A percentile compares a stretch with the other conserved stretches of the same genome.
phyloP scores from a whole-genome alignment of 1,140 invertebrate genomes.

The Hyles vespertilio region DNA sequence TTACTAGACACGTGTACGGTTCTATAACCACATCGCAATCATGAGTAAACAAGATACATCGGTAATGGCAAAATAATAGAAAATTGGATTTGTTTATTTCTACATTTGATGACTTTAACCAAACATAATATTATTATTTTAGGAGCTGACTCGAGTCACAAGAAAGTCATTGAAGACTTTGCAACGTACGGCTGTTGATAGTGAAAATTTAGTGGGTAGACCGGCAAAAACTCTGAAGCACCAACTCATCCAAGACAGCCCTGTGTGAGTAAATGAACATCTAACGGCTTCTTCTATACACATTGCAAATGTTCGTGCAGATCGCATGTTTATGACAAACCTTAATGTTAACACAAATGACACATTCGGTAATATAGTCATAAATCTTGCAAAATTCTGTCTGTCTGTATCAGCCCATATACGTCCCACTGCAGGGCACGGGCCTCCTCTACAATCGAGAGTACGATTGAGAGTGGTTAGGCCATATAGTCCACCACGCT shows the following conservation, averaged over 20 bases:
- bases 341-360: too few relatives aligned
- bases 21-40: constrained; percentile 1
- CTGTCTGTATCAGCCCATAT: too few relatives aligned
- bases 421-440: too few relatives aligned
- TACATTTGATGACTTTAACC: constrained; percentile 13
- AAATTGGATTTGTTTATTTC: constrained; percentile 2
- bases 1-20: too few relatives aligned
- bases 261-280: constrained; percentile 33
- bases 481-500: too few relatives aligned
- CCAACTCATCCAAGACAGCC: constrained; percentile 51
- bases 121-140: constrained; percentile 13
- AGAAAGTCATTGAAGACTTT: constrained; percentile 79
- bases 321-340: too few relatives aligned
- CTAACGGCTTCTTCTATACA: too few relatives aligned
- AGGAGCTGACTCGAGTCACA: constrained; percentile 48
- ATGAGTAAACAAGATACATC: constrained; percentile 30
- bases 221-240: constrained; percentile 61
- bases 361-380: too few relatives aligned
- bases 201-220: constrained; percentile 81
- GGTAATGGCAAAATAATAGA: constrained; percentile 15
- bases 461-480: too few relatives aligned
- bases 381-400: too few relatives aligned
- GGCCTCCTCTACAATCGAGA: too few relatives aligned
- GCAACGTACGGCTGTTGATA: constrained; percentile 78
- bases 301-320: too few relatives aligned